Conservation (phyloP, 1,140 invertebrate species). For the Pemphigus obesinymphae region DNA sequence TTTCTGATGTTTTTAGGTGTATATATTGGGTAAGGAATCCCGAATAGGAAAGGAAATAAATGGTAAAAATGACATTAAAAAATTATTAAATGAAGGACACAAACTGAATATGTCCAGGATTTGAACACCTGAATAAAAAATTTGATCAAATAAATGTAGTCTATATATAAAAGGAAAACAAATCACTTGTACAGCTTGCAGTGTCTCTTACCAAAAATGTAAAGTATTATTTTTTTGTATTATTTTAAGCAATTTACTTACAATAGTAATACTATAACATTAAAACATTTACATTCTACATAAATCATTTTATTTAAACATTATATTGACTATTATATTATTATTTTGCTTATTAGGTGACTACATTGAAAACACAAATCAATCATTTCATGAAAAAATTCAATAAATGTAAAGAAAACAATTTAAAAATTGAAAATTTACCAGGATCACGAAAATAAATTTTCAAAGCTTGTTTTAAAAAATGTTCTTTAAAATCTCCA, state of each 20-base stretch:
- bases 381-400: background rate
- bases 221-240: no score
- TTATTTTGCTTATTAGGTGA: background rate
- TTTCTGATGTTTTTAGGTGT: no score
- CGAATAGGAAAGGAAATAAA: no score
- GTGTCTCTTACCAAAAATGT: background rate
- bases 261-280: no score
- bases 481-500: background rate
- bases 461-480: background rate
- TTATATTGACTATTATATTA: background rate
- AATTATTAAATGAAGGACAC: no score
- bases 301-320: no score
- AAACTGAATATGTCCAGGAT: no score
- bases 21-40: no score
- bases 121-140: background rate
- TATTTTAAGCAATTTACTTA: background rate
- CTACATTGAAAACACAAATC: background rate
- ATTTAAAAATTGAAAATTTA: background rate
- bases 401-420: background rate
- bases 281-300: no score
- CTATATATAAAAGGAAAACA: background rate
- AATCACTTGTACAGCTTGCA: background rate
- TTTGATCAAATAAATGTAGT: background rate
- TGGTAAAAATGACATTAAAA: no score
- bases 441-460: background rate